A percentile compares a stretch with the other conserved stretches of the same genome.
phyloP scores from a whole-genome alignment of 2,888 invertebrate species.

The Fragum sueziense region DNA sequence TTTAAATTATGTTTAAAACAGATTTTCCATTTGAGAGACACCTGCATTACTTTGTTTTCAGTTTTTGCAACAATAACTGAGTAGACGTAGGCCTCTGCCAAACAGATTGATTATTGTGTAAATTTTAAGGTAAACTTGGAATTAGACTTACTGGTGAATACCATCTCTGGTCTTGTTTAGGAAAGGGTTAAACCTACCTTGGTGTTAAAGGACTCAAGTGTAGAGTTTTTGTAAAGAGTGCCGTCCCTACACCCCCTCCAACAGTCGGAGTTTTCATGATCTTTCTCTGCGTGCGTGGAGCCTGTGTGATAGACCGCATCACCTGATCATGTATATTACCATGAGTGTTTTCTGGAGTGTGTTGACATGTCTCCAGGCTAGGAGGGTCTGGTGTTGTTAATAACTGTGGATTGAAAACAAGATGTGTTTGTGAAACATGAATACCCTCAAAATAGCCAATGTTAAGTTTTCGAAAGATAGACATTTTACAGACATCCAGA shows the following conservation, averaged over 20 bases:
- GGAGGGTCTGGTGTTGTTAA: constrained; percentile 45
- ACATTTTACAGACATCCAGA: no score
- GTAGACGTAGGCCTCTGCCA: no score
- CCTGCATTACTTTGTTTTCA: no score
- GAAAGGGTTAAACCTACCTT: constrained; percentile 65
- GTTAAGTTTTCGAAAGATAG: no score
- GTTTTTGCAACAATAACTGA: no score
- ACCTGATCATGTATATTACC: constrained; percentile 57
- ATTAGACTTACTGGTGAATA: no score
- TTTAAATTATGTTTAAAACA: no score
- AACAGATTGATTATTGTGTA: no score
- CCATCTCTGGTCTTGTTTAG: no score
- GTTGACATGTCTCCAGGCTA: constrained; percentile 32
- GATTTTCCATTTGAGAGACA: no score
- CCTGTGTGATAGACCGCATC: constrained; percentile 43
- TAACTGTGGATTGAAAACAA: constrained; percentile 26
- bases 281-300: constrained; percentile 42
- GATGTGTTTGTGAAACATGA: background rate
- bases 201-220: constrained; percentile 72
- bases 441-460: no score
- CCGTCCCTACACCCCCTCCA: constrained; percentile 12
- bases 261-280: constrained; percentile 10
- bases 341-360: constrained; percentile 55
- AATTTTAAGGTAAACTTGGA: no score
- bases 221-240: constrained; percentile 41